A percentile compares a stretch with the other conserved stretches of the same genome.
Evolutionary conservation across 2,113 vertebrate species (phyloP).

Genomic region (Thalassarche chlororhynchos): DNA sequence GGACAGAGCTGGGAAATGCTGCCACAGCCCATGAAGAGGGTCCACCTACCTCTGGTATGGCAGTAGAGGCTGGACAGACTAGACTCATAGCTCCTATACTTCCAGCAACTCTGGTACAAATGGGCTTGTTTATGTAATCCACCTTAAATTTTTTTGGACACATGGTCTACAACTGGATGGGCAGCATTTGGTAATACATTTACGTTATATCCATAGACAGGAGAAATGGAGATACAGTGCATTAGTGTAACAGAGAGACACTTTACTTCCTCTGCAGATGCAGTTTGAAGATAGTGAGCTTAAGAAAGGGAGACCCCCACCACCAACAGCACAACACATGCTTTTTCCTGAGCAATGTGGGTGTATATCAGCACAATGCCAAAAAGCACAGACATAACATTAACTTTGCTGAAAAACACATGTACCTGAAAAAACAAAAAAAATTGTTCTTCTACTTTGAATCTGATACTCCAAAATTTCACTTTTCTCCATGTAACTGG

Average conservation of each 20-base stretch:
- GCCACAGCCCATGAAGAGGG: neutral
- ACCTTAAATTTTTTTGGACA: neutral
- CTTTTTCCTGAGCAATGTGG: neutral
- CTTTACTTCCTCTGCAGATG: neutral
- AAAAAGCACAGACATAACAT: neutral
- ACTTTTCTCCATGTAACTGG: neutral
- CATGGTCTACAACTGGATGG: fast-evolving
- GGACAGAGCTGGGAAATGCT: neutral
- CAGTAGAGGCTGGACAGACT: neutral
- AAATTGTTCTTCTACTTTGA: neutral
- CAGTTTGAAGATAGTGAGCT: neutral
- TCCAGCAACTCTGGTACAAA: neutral
- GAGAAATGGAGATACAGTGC: neutral
- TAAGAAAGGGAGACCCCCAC: fast-evolving
- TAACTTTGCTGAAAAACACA: neutral
- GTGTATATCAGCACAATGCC: neutral
- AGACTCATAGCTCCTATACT: fast-evolving
- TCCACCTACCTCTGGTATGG: fast-evolving
- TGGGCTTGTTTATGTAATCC: fast-evolving
- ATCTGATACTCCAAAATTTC: neutral
- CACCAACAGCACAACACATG: fast-evolving
- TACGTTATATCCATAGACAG: neutral
- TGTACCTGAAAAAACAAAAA: too few species aligned
- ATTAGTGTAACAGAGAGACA: fast-evolving
- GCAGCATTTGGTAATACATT: neutral